phyloP scores from a whole-genome alignment of 2,113 vertebrate species.

The Epinephelus lanceolatus region DNA sequence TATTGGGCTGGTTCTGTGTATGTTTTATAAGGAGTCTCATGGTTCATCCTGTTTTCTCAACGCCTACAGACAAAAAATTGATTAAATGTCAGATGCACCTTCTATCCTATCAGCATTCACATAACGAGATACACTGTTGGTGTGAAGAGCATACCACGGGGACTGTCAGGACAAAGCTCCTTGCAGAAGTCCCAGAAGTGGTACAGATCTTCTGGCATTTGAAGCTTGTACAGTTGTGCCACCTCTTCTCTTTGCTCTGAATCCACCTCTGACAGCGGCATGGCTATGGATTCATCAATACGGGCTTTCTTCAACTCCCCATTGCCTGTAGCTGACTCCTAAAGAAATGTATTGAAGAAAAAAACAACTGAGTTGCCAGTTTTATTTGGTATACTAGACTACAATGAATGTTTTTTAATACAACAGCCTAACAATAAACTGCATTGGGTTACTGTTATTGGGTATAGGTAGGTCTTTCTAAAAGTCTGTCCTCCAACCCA shows the following conservation, averaged over 20 bases:
- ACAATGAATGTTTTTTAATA: background rate
- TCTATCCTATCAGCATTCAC: background rate
- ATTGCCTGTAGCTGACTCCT: constrained; percentile 59
- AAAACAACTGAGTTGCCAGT: background rate
- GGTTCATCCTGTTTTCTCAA: background rate
- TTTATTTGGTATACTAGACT: background rate
- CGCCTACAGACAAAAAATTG: background rate
- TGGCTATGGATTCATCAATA: constrained; percentile 43
- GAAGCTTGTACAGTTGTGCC: constrained; percentile 85
- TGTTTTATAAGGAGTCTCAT: background rate
- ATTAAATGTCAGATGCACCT: constrained; percentile 22
- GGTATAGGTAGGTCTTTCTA: too few relatives aligned
- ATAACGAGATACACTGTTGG: background rate
- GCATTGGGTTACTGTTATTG: background rate
- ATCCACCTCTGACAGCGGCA: constrained; percentile 44
- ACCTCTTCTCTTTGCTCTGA: constrained; percentile 86
- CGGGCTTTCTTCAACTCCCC: constrained; percentile 85
- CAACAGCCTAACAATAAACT: background rate
- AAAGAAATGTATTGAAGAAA: background rate
- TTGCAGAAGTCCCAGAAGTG: constrained; percentile 96
- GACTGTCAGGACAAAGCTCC: constrained; percentile 87
- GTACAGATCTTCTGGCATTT: constrained; percentile 94
- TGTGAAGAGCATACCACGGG: constrained; percentile 83
- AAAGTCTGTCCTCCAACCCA: too few relatives aligned
- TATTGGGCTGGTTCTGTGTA: background rate